A percentile compares a stretch with the other conserved stretches of the same genome.
phyloP scores from a whole-genome alignment of 1,140 invertebrate genomes.

The Drosophila nasuta region DNA sequence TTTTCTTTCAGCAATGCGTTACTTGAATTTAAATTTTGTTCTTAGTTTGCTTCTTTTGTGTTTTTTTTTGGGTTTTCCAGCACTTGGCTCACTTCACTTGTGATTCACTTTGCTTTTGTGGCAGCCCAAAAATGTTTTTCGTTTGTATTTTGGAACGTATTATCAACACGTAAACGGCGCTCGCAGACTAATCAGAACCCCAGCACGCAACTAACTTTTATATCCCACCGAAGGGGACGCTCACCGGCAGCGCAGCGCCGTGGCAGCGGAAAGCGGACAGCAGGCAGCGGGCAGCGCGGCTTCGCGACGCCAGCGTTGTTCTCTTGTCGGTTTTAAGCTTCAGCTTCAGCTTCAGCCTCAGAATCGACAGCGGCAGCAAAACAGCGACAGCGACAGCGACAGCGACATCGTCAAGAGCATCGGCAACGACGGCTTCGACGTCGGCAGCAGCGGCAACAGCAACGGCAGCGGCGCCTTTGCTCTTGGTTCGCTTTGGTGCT shows the following conservation, averaged over 20 bases:
- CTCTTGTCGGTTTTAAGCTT: constrained; percentile 1
- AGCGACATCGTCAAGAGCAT: constrained; percentile 9
- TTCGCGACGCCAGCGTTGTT: constrained; percentile 7
- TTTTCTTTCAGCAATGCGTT: constrained; percentile 4
- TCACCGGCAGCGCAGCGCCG: constrained; percentile 24
- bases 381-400: constrained; percentile 16
- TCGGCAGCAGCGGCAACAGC: background rate
- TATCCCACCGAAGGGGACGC: constrained; percentile 56
- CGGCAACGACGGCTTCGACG: constrained; percentile 7
- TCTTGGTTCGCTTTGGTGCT: constrained; percentile 45
- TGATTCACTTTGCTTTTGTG: constrained; percentile 61
- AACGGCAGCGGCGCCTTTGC: constrained; percentile 24
- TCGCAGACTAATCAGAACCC: constrained; percentile 81
- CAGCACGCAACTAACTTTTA: constrained; percentile 75
- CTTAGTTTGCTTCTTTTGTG: background rate
- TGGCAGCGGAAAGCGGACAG: constrained; percentile 1
- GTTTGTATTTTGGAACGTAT: constrained; percentile 40
- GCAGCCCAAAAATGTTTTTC: constrained; percentile 51
- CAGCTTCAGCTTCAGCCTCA: background rate
- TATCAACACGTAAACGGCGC: constrained; percentile 76
- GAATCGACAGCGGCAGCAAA: constrained; percentile 1
- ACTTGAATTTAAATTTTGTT: constrained; percentile 19
- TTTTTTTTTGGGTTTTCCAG: constrained; percentile 53
- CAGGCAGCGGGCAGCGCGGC: constrained; percentile 1
- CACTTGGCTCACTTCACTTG: constrained; percentile 64